Base-by-base conservation (phyloP, 2,113 vertebrate genomes). In the Montifringilla adamsi region DNA sequence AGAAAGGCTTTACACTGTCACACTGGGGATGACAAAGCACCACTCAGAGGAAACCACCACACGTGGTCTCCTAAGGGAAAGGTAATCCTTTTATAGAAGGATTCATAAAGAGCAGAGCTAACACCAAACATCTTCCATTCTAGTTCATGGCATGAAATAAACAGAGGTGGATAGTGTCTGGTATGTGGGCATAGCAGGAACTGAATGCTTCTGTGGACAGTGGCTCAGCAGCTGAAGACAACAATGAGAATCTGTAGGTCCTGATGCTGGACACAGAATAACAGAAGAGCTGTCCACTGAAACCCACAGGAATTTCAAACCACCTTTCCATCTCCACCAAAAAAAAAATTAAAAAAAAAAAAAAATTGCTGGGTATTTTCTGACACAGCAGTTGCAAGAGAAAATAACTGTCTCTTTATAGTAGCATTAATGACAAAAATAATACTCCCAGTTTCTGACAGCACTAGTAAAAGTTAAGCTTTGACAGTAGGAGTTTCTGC, bases 81-180 rank as follows among this genome's bases (percentile, higher is more conserved):
- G 64, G 86, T 81, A 94, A 92, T 87, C 84, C 91, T 92, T 96
- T 87, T 94, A 90, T 58, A 93, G 95, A 89, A 86, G 52, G 76
- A 89, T 46, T 90, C 82, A 75, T 60, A 31, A 58, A 73, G 62
- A 87, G 39, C 28, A 84, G 28, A 55, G 68, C 52, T 94, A 94
- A 82, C 80, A 87, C 35, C 89, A 89, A 91, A 81, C 53, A 68
- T 47, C 77, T 81, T 84, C 94, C 70, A 87, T 78, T 78, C 80
- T 28, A 60, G 60, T 60, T 68, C 72, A 64, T 37, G 37, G 74
- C 69, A 89, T 11, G 46, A 73, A 89, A 84, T 85, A 92, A 94
- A 79, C n/a, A 87, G 69, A 89, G 52, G 41, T 84, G 70, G 77
- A 72, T 49, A 46, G 2, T 35, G 53, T 39, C 24, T 76, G 67